Conservation (phyloP, 2,888 invertebrate genomes). For the Phengaris alcon region DNA sequence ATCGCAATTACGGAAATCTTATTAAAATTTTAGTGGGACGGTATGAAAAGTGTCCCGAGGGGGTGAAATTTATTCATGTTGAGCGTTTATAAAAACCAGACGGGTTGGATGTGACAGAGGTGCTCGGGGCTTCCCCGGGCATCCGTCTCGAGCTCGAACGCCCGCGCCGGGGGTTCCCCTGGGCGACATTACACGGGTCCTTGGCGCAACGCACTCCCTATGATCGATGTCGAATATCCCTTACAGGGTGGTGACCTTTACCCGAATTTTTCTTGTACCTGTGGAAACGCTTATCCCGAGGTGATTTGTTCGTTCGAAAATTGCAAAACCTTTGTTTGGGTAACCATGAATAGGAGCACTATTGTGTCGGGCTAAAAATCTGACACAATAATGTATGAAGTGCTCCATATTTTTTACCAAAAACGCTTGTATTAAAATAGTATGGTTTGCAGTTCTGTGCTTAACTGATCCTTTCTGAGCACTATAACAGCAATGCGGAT, state of each 20-base stretch:
- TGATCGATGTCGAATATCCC: conserved; percentile 77
- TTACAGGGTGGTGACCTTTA: conserved; percentile 66
- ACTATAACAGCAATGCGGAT: neutral
- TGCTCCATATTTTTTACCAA: conserved; percentile 2
- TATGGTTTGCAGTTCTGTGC: neutral
- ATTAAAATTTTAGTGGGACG: conserved; percentile 62
- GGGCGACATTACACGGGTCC: conserved; percentile 73
- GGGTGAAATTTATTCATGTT: conserved; percentile 53
- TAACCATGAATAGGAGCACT: conserved; percentile 46
- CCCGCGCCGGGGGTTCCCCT: conserved; percentile 60
- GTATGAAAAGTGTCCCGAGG: conserved; percentile 50
- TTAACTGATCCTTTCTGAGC: neutral
- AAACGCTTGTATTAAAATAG: conserved; percentile 10
- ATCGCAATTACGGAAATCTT: conserved; percentile 49
- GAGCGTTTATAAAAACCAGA: conserved; percentile 55
- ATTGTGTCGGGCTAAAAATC: conserved; percentile 52
- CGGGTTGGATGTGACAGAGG: conserved; percentile 63
- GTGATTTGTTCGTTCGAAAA: conserved; percentile 73
- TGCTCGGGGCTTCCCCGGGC: conserved; percentile 58
- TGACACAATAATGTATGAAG: conserved; percentile 36
- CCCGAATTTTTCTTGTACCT: conserved; percentile 73
- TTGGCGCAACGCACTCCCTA: conserved; percentile 72
- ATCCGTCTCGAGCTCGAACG: conserved; percentile 62
- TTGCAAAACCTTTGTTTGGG: conserved; percentile 58
- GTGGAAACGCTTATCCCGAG: conserved; percentile 75